Conservation (phyloP, 2,888 invertebrate genomes). For the Nemotelus pantherinus region DNA sequence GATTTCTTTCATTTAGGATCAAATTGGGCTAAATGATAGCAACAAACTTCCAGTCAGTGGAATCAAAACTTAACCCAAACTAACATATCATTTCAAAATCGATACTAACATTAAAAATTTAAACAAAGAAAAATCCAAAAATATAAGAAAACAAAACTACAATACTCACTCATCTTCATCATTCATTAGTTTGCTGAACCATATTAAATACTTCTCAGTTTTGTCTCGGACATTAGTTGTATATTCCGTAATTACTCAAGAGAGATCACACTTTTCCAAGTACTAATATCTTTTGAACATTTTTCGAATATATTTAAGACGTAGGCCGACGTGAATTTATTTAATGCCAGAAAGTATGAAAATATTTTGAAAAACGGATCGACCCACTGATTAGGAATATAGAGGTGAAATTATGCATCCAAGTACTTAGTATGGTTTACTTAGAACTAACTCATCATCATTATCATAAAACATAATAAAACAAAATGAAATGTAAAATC, state of each 20-base stretch:
- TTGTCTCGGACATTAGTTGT: background rate
- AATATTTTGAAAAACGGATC: conserved; percentile 16
- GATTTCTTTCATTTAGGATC: background rate
- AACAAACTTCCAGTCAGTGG: too few relatives aligned
- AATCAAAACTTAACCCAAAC: background rate
- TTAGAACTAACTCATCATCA: conserved; percentile 9
- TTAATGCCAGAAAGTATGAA: background rate
- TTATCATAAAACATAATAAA: conserved; percentile 34
- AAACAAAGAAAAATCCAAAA: too few relatives aligned
- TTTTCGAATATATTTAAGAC: background rate
- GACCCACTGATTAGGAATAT: conserved; percentile 24
- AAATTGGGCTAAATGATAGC: too few relatives aligned
- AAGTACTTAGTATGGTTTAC: conserved; percentile 40
- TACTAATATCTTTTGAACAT: background rate
- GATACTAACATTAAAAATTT: background rate
- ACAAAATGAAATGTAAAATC: conserved; percentile 25
- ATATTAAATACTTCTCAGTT: conserved; percentile 26
- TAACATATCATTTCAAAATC: background rate
- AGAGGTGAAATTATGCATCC: conserved; percentile 3
- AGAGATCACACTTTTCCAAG: too few relatives aligned
- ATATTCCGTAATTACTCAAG: too few relatives aligned
- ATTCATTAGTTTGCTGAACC: conserved; percentile 27
- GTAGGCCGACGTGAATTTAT: background rate
- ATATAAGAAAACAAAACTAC: conserved; percentile 32
- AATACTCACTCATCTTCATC: conserved; percentile 39